Evolutionary conservation across 2,888 invertebrate genomes (phyloP), one percentile per base, ranked within the genome.

Genomic region (Mythimna ferrago): DNA sequence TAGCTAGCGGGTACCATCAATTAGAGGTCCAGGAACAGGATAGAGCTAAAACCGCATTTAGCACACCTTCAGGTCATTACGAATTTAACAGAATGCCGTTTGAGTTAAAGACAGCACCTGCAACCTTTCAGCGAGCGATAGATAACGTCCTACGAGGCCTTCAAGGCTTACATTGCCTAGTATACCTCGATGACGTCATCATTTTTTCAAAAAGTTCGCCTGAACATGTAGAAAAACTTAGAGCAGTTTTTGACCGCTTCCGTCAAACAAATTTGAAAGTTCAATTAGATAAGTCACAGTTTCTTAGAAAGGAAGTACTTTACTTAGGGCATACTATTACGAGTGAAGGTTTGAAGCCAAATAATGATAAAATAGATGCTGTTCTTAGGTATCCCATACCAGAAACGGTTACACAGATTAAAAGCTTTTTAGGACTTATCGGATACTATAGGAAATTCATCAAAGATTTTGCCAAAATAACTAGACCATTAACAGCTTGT

Each of bases 261-360:
- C 56, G 56, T 11, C 26, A 26, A 26, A 57, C 56, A 57, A 57
- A 57, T 16, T 57, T 57, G 32, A 57, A 57, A 57, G 11, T 57
- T 26, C 56, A 57, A 57, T 6, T 57, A 11, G 56, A 57, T 57
- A 57, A 57, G 6, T 57, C 56, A 7, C 26, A 32, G 32, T 57
- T 57, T 32, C 56, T 57, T 57, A 57, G 56, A 57, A 57, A 57
- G 3, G 56, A 57, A 57, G 56, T 57, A 26, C 56, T 57, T n/a
- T 57, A 57, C 16, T 32, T 57, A 57, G 56, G 26, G 56, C 56
- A 57, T 26, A 57, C 56, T 32, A 57, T 57, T 57, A 57, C 56
- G 26, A 57, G 26, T 32, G 56, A 57, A 57, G 56, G 56, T 26
- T 57, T 57, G 16, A 57, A 57, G 26, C 56, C 56, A 57, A 32